Evolutionary conservation across 1,140 invertebrate species (phyloP), one percentile per base, ranked within the genome.

Genomic region (Venustaconcha ellipsiformis): DNA sequence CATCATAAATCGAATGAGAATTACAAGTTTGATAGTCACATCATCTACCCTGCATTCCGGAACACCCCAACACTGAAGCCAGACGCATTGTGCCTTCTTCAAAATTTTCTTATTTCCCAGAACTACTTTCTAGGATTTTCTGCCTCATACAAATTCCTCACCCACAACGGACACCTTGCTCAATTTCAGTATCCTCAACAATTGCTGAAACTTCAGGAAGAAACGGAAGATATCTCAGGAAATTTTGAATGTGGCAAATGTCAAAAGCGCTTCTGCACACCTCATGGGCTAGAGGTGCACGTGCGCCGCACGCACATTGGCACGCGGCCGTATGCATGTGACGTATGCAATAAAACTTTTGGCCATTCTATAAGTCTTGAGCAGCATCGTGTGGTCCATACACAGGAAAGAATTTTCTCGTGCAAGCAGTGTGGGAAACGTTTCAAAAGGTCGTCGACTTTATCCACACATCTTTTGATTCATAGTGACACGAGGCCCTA

Each of bases 381-480:
- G 87, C 97, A 99, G 90, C 97, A 99, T 89, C 78, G 85, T 55
- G 81, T 95, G 74, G 96, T 97, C 15, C 97, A 98, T 90, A 96
- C 94, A 78, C 96, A 97, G 68, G 96, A 98, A 89, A 96, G 97
- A 88, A 94, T 95, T 48, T 48, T 48, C 8, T 48, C 97, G 90
- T 99, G 97, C 90, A 96, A 97, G 88, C 97, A 99, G 90, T 99
- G 98, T 88, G 98, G 98, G 11, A 99, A 99, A 91, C 94, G 95
- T 56, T 99, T 99, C 92, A 99, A 99, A 91, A 91, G 98, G 77
- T 99, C 97, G 67, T 99, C 97, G 82, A 99, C 98, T 0, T 91
- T 99, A 48, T 98, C 97, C 74, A 99, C 98, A 17, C 98, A 99
- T 91, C 93, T 99, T 66, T 94, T 99, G 70, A 99, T 99, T 84